phyloP scores from a whole-genome alignment of 2,113 vertebrate genomes.

The Mixornis gularis region DNA sequence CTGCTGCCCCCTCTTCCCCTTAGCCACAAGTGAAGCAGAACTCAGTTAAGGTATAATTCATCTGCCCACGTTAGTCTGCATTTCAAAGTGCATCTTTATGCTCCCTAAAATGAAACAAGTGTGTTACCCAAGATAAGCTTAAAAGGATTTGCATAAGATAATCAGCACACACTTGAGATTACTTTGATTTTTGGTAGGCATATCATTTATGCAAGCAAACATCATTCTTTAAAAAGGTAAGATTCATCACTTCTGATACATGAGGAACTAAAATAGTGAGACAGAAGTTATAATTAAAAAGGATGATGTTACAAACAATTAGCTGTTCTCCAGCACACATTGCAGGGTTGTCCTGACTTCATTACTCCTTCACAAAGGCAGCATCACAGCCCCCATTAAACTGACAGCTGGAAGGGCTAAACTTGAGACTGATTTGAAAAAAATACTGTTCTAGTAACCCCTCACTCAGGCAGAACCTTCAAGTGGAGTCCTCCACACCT shows the following conservation, averaged over 20 bases:
- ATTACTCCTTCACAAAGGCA: neutral
- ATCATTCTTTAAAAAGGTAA: neutral
- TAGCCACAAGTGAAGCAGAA: neutral
- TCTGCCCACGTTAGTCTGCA: neutral
- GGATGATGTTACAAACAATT: neutral
- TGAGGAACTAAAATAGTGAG: neutral
- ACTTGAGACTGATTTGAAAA: neutral
- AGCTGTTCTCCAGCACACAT: neutral
- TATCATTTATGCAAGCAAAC: neutral
- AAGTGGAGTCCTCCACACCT: neutral
- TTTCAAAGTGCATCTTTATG: neutral
- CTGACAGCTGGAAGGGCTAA: neutral
- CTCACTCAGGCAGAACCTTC: neutral
- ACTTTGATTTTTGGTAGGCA: constrained; percentile 21
- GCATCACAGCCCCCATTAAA: neutral
- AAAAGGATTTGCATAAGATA: constrained; percentile 4
- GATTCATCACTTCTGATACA: neutral
- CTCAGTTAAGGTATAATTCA: neutral
- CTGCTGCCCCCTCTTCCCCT: neutral
- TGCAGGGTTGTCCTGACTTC: neutral
- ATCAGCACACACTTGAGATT: neutral
- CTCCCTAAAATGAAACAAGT: neutral
- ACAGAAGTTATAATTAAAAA: neutral
- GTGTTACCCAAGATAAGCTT: neutral
- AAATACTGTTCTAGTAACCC: accelerated